Evolutionary conservation across 2,888 invertebrate species (phyloP), one percentile per base, ranked within the genome.

Genomic region (Omphaloscelis lunosa): DNA sequence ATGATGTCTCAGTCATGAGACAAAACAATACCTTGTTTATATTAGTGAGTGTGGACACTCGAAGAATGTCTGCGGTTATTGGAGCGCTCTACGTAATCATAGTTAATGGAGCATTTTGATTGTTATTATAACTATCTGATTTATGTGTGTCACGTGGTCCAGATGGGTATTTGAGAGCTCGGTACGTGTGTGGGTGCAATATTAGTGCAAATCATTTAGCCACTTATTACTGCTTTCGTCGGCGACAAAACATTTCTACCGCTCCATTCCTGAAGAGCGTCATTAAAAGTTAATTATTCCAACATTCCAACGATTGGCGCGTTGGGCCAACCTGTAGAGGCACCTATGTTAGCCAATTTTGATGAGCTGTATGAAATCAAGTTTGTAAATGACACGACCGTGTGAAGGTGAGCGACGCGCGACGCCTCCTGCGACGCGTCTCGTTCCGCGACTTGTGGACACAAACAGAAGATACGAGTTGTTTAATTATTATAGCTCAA

Each of bases 101-200:
- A 75, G 66, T 74, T 63, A 75, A 80, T 85, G 65, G 72, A 78
- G 56, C 76, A 75, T 86, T 88, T 87, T 87, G 86, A 87, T 87
- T 85, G 81, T 84, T 83, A 81, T 66, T 66, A 72, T 74, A 88
- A 87, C 87, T 77, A 82, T 85, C 69, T 87, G 82, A 89, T 88
- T 87, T 85, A 79, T 76, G 81, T 79, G 81, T 80, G 84, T 84
- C 89, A 87, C 82, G 75, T 84, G 84, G 68, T 77, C 73, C 76
- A 82, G 74, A 82, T 75, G 72, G 59, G 70, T 88, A 88, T 89
- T 89, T 88, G 82, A 73, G 69, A 82, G 74, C 59, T 34, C 63
- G 27, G 67, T 73, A 72, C 74, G 72, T 63, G 78, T 84, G 29
- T 59, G 34, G 59, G 86, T 74, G 77, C 77, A 71, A 48, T 34